Percentiles rank a stretch among this genome's conserved stretches.
Conservation (phyloP, 2,113 vertebrate species). For the Actinemys pallida region DNA sequence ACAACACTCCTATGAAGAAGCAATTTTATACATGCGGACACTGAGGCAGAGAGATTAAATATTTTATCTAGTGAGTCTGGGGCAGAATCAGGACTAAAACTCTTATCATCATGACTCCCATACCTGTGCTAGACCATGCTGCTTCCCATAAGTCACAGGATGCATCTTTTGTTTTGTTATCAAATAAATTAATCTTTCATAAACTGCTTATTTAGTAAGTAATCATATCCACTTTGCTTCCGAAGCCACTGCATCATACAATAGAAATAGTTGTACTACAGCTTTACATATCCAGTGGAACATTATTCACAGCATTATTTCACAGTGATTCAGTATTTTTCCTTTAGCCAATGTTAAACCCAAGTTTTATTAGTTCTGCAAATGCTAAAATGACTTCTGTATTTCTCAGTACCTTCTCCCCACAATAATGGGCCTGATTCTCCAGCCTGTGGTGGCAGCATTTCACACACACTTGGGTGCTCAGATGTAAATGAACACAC, state of each 20-base stretch:
- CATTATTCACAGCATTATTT: neutral
- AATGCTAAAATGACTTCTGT: neutral
- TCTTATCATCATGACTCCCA: neutral
- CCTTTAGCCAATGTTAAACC: neutral
- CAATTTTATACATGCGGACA: neutral
- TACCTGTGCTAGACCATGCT: neutral
- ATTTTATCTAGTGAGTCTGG: neutral
- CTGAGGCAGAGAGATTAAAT: neutral
- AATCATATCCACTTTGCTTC: neutral
- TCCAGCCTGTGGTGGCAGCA: neutral
- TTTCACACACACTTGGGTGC: neutral
- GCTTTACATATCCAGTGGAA: neutral
- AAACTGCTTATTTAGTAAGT: neutral
- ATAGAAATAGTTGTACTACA: neutral
- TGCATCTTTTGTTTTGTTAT: neutral
- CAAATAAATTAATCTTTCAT: neutral
- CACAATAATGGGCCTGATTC: neutral
- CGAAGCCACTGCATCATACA: neutral
- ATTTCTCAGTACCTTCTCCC: neutral
- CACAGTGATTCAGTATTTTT: neutral
- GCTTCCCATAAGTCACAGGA: neutral
- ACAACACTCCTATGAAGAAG: neutral
- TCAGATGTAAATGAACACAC: neutral
- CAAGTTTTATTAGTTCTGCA: neutral
- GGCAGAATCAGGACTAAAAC: neutral